These are phyloP conservation scores for Lipotes vexillifer DNA, from an alignment of 2,113 vertebrate genomes.

Conservation along the genomic window DNA sequence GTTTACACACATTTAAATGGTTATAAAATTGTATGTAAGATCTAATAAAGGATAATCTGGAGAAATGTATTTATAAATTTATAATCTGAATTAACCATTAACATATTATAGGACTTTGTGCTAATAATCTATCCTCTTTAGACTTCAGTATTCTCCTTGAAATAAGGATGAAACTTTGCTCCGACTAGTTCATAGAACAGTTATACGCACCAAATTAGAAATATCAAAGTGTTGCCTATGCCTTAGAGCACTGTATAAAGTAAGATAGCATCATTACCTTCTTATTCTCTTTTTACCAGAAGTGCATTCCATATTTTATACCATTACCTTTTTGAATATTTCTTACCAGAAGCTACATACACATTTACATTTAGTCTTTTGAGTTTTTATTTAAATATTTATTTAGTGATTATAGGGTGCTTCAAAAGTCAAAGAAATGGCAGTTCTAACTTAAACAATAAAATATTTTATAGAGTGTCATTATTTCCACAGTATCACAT, in stretches of 20 bases:
- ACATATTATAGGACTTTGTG: not conserved
- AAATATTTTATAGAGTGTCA: not conserved
- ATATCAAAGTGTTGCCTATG: not conserved
- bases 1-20: not conserved
- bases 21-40: not conserved
- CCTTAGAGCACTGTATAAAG: not conserved
- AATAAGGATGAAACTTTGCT: not conserved
- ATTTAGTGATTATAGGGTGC: not conserved
- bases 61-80: not conserved
- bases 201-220: not conserved
- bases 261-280: not conserved
- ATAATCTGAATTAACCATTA: not conserved
- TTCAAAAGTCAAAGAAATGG: not conserved
- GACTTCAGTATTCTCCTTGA: not conserved
- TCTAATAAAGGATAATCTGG: not conserved
- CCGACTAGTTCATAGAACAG: not conserved
- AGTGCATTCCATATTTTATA: not conserved
- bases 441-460: not conserved
- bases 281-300: not conserved
- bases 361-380: not conserved
- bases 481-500: not conserved
- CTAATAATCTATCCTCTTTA: not conserved
- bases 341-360: not conserved
- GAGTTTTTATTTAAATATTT: slow-evolving; percentile 22
- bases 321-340: not conserved